These are phyloP conservation scores for Cyprinus carpio DNA, from an alignment of 2,113 vertebrate species.

Conservation along the genomic window DNA sequence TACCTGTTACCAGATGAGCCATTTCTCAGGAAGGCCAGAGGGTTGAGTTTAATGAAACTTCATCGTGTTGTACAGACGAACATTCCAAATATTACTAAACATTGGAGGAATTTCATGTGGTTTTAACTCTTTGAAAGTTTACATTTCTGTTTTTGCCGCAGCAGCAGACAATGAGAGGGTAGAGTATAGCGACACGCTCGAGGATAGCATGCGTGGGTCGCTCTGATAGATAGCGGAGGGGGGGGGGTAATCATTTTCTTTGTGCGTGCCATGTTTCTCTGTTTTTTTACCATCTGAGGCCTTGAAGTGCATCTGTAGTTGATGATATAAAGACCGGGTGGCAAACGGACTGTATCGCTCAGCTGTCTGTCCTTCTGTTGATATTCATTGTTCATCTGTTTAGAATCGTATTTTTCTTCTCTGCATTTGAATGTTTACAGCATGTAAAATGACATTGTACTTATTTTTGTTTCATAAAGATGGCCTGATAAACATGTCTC, in stretches of 20 bases:
- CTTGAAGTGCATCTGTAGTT: slow-evolving; percentile 32
- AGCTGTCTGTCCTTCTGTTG: neutral
- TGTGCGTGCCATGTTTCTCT: neutral
- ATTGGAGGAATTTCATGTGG: slow-evolving; percentile 1
- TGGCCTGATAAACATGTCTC: neutral
- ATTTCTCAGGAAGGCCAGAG: neutral
- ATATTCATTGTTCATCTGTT: neutral
- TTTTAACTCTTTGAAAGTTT: slow-evolving; percentile 26
- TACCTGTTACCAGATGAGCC: neutral
- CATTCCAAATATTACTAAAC: slow-evolving; percentile 21
- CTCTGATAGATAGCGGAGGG: no score
- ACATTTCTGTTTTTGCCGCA: slow-evolving; percentile 4
- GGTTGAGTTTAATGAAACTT: neutral
- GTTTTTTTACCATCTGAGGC: slow-evolving; percentile 31
- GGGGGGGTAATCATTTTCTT: slow-evolving; percentile 20
- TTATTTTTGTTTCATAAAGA: slow-evolving; percentile 12
- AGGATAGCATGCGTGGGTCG: neutral
- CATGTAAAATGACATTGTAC: neutral
- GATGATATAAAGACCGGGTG: neutral
- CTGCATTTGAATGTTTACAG: slow-evolving; percentile 15
- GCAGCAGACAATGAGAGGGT: slow-evolving; percentile 16
- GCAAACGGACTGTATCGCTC: neutral
- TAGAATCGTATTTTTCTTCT: neutral
- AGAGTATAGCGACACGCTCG: neutral
- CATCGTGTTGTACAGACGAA: neutral